Evolutionary conservation across 2,888 invertebrate species (phyloP), one percentile per base, ranked within the genome.

Genomic region (Siphlonurus alternatus): DNA sequence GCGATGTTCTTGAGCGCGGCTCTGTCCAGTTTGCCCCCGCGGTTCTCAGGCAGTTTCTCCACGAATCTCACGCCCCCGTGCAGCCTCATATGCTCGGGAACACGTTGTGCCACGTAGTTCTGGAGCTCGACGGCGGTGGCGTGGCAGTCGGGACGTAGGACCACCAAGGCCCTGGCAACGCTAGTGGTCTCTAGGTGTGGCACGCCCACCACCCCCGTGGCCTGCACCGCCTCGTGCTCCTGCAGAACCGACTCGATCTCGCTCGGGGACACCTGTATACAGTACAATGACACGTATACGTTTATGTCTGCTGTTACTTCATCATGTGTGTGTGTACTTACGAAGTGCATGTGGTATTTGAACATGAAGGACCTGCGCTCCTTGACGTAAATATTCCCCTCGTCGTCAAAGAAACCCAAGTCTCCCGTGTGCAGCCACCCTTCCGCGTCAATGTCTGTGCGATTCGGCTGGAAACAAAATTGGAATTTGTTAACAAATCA

Each of bases 351-450:
- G 25, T 62, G 62, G 23, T 62, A 65, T 59, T 65, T 65, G 51
- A 65, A 65, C 3, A 65, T 62, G 24, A 53, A 25, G 23, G 51
- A 61, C 2, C 19, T 53, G 51, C 65, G 23, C 1, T 65, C 65
- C 10, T 54, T 38, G 2, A 65, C 2, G 56, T 62, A 65, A 18
- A 65, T n/a, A 25, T 65, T 25, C 3, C 62, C 65, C 22, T n/a
- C 38, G 23, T 62, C 53, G 23, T 65, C 65, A 65, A 62, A 62
- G 23, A 65, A 65, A 20, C 59, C 65, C 15, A 62, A 19, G 51
- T 65, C 65, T 24, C 65, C 65, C 2, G 65, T 65, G 19, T 65
- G 25, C 10, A 62, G 20, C 65, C 65, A 65, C 2, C 65, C 65
- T 18, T 65, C 51, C 20, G 22, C 2, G 54, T 64, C 61, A 10